phyloP scores from a whole-genome alignment of 2,113 vertebrate species.

The Pardalotus punctatus region DNA sequence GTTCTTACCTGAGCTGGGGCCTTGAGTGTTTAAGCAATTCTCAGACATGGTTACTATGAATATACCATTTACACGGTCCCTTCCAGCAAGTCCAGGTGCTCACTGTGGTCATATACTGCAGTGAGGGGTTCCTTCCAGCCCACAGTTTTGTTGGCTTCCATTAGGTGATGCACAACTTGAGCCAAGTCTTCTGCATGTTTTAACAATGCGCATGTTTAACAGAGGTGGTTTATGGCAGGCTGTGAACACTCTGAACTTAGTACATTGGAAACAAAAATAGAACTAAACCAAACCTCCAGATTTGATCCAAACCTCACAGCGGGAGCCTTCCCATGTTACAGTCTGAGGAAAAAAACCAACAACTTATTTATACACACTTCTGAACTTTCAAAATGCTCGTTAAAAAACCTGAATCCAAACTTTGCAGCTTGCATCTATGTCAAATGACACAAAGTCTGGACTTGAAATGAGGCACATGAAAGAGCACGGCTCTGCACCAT shows the following conservation, averaged over 20 bases:
- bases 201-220: not conserved
- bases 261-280: constrained; percentile 30
- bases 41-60: not conserved
- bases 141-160: constrained; percentile 14
- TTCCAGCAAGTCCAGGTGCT: constrained; percentile 7
- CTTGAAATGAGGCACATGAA: not conserved
- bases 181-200: constrained; percentile 25
- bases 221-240: not conserved
- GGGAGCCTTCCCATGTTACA: not conserved
- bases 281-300: not conserved
- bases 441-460: not conserved
- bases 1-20: not conserved
- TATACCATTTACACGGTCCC: not conserved
- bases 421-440: not conserved
- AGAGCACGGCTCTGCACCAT: not conserved
- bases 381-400: constrained; percentile 4
- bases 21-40: not conserved
- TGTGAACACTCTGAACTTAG: not conserved
- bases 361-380: not conserved
- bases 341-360: not conserved
- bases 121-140: not conserved
- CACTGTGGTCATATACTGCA: not conserved
- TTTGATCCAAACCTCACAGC: constrained; percentile 33
- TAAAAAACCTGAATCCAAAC: not conserved
- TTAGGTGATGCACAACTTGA: not conserved